Conservation (phyloP, 2,113 vertebrate genomes). For the Geococcyx californianus region DNA sequence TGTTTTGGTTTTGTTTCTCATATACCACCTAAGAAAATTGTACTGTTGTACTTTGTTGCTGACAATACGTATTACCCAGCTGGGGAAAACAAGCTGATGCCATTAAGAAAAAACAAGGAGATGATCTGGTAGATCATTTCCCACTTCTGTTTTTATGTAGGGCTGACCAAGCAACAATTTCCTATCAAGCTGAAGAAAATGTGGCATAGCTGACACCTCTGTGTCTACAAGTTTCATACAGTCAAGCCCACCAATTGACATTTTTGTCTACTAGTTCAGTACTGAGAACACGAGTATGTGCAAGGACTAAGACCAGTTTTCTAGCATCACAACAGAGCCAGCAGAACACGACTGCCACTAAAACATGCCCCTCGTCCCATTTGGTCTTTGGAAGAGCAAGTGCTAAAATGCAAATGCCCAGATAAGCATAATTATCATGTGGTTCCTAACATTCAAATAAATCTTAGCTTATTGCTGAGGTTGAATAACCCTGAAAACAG, state of each 20-base stretch:
- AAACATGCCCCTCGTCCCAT: not conserved
- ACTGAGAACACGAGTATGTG: not conserved
- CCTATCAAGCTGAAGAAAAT: not conserved
- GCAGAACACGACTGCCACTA: not conserved
- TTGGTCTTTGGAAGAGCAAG: not conserved
- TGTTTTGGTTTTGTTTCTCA: not conserved
- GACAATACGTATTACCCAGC: accelerated
- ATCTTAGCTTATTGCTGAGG: not conserved
- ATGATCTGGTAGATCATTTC: not conserved
- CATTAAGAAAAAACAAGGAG: not conserved
- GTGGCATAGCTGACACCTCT: not conserved
- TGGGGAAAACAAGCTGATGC: not conserved
- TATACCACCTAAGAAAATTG: not conserved
- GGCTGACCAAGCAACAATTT: not conserved
- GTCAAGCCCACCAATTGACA: not conserved
- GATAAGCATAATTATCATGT: not conserved
- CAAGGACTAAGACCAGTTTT: not conserved
- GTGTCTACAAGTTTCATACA: not conserved
- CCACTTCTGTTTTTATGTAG: not conserved
- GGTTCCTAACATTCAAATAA: not conserved
- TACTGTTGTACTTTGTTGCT: not conserved
- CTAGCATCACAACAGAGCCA: not conserved
- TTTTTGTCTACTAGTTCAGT: not conserved
- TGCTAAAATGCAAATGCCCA: not conserved
- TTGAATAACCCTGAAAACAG: not conserved